A percentile compares a stretch with the other conserved stretches of the same genome.
These are phyloP conservation scores for Pipistrellus nathusii DNA, from an alignment of 2,797 vertebrate genomes.

Conservation along the genomic window DNA sequence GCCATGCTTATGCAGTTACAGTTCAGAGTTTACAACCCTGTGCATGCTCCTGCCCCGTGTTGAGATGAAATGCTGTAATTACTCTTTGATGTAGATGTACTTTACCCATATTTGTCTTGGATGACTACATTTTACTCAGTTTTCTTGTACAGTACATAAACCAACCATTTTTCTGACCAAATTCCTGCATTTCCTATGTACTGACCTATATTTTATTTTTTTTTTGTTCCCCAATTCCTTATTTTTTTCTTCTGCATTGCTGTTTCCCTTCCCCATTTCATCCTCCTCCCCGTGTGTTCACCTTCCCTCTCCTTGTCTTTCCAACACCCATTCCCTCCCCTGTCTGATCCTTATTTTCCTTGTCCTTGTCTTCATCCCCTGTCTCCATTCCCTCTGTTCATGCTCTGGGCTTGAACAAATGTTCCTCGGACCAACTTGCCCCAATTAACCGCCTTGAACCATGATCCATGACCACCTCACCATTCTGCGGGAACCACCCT, in stretches of 20 bases:
- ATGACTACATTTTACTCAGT: conserved; percentile 95
- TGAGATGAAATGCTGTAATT: conserved; percentile 92
- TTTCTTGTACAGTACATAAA: conserved; percentile 97
- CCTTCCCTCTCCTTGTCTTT: conserved; percentile 90
- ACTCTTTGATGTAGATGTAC: conserved; percentile 95
- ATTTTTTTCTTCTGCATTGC: conserved; percentile 92
- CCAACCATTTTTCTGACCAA: conserved; percentile 99
- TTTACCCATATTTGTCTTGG: conserved; percentile 95
- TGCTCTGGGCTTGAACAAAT: conserved; percentile 95
- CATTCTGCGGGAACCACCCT: conserved; percentile 99
- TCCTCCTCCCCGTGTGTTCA: conserved; percentile 89
- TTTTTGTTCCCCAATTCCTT: conserved; percentile 95
- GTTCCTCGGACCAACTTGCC: conserved; percentile 95
- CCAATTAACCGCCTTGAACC: conserved; percentile 97
- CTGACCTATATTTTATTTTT: conserved; percentile 99
- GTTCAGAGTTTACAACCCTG: conserved; percentile 88
- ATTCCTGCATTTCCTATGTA: conserved; percentile 99
- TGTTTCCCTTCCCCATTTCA: conserved; percentile 91
- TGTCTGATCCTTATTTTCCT: conserved; percentile 88
- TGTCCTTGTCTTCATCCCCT: conserved; percentile 89
- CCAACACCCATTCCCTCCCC: conserved; percentile 89
- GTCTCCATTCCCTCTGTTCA: conserved; percentile 91
- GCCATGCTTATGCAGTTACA: conserved; percentile 91
- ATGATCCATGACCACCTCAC: conserved; percentile 99
- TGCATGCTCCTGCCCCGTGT: conserved; percentile 89